Evolutionary conservation across 2,888 invertebrate genomes (phyloP), one percentile per base, ranked within the genome.

Genomic region (Hydraecia micacea): DNA sequence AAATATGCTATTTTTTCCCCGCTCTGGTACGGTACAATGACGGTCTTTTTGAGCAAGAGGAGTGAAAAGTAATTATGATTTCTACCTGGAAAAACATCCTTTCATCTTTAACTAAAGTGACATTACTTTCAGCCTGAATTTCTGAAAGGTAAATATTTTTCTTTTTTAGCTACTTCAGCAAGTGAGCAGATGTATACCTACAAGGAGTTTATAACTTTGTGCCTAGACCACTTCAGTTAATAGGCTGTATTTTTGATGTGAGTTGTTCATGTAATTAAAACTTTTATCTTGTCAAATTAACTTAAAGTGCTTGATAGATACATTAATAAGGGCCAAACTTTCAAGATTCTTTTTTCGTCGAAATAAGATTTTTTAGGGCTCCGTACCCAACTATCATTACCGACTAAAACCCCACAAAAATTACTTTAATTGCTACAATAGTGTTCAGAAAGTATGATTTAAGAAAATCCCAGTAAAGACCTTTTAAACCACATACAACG

Each of bases 221-320:
- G 68, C 13, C 21, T 18, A 52, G 55, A 46, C 28, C 18, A 68
- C 58, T 81, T 73, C 39, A 39, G 15, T 28, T 58, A 65, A 75
- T 36, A n/a, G 11, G 7, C 49, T 58, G 21, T 60, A 52, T 69
- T 70, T 81, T 60, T n/a, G n/a, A n/a, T n/a, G n/a, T n/a, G n/a
- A n/a, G n/a, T n/a, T 70, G 42, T 76, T 55, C 1, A 36, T 46
- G 77, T 76, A 76, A 71, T 83, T 81, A 71, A 83, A 83, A 81
- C 55, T 83, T 77, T 71, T 83, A 49, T 67, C 39, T 71, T 69
- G 39, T 75, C 32, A 46, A 52, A 77, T 49, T 32, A 55, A 60
- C 70, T 62, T 63, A 32, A 46, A 66, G 58, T 55, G 21, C 60
- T 60, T 76, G 21, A 66, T 69, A 52, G 15, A 72, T 75, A 67